Evolutionary conservation across 1,140 invertebrate species (phyloP).

Genomic region (Piezodorus guildinii): DNA sequence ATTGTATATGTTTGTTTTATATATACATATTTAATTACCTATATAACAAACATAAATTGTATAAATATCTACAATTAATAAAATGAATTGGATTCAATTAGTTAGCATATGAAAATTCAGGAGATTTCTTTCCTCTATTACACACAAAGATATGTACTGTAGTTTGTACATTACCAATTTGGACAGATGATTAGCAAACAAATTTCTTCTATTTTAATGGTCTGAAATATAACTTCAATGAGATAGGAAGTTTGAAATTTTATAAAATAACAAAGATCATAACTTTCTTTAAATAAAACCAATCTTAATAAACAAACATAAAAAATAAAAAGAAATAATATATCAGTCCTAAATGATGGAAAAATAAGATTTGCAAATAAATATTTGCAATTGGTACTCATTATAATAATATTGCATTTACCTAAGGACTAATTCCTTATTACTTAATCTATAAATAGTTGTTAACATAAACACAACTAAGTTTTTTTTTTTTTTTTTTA

Average conservation of each 20-base stretch:
- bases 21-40: background rate
- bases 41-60: too few relatives aligned
- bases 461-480: background rate
- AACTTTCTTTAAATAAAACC: background rate
- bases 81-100: background rate
- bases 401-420: constrained; percentile 4
- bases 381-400: background rate
- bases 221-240: background rate
- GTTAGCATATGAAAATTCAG: background rate
- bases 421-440: constrained; percentile 3
- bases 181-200: too few relatives aligned
- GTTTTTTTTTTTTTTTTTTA: constrained; percentile 4
- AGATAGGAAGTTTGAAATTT: background rate
- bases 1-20: background rate
- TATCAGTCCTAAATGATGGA: background rate
- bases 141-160: too few relatives aligned
- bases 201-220: too few relatives aligned
- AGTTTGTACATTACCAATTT: too few relatives aligned
- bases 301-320: constrained; percentile 1
- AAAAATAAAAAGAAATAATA: background rate
- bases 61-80: background rate
- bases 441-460: background rate
- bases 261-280: background rate
- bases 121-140: too few relatives aligned
- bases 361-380: background rate